Evolutionary conservation across 2,888 invertebrate genomes (phyloP), one percentile per base, ranked within the genome.

Genomic region (Xanthia icteritia): DNA sequence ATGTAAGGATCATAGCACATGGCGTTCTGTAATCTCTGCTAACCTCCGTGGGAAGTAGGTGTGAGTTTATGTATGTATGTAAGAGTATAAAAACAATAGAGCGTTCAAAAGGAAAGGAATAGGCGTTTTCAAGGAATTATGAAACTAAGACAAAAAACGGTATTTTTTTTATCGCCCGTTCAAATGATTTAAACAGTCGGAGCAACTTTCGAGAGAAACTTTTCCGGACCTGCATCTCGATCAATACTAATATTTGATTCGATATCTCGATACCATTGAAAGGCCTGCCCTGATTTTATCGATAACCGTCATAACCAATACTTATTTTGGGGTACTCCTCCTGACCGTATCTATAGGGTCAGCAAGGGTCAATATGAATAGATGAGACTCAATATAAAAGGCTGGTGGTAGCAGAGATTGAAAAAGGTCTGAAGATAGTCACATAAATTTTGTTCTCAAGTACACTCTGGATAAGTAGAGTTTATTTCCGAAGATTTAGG

Each of bases 401-500:
- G 86, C 89, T 91, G 91, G 90, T 91, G 91, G 90, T 91, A 89
- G 89, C 89, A 84, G 85, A 91, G 92, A 92, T 93, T 93, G 93
- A 92, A 93, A 94, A 94, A 93, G 94, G 94, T 93, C 91, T 90
- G 87, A 88, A 92, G 92, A 93, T 93, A 92, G 93, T 93, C 92
- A 92, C 92, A 95, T 94, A 94, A 95, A 95, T 95, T 94, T 93
- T 88, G 88, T 93, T 93, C 92, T 89, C 92, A 90, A 94, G 92
- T 94, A 93, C 93, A 93, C 90, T 93, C 88, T 89, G 92, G 93
- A 93, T 94, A 94, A 95, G 93, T 93, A 93, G 90, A 93, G 94
- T 95, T 94, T 94, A 95, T 94, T 94, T 93, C 92, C 91, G 89
- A 92, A 94, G 94, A 95, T 94, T 95, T 94, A 89, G 92, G 91